Base-by-base conservation (phyloP, 2,888 invertebrate genomes). In the Drosophila algonquin region DNA sequence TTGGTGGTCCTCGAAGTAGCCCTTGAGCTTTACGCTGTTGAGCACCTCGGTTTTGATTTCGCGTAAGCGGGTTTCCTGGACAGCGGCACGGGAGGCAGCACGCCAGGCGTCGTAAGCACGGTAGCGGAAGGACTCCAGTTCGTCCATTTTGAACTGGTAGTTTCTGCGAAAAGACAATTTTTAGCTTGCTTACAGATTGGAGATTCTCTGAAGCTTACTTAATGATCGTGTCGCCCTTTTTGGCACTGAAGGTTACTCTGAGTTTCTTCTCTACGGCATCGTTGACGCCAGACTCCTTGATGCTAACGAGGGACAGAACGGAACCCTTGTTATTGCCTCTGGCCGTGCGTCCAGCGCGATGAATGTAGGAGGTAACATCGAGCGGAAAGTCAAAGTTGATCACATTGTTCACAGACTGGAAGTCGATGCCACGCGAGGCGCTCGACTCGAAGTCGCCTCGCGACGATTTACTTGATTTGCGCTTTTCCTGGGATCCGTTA, bases 301-400 rank as follows among this genome's bases (percentile, higher is more conserved):
- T 93, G 54, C 96, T 95, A 4, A 99, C 96, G 91, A 99, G 97
- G 0, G 98, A 99, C 47, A 98, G 90, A 1, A 97, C 97, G 54
- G 96, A 96, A 0, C 97, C 97, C 94, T 96, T 94, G 91, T 97
- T 96, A 77, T 95, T 96, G 9, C 97, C 98, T 73, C 98, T 93
- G 0, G 98, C 98, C 3, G 98, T 98, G 62, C 98, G 93, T 0
- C 99, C 99, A 0, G 98, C 99, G 87, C 99, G 94, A 92, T 99
- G 99, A 69, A 99, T 96, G 91, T 99, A 99, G 0, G 98, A 96
- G 87, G 95, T 96, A 0, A 96, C 95, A 90, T 97, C 96, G 10
- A 94, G 93, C 0, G 99, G 99, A 92, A 99, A 99, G 93, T 99
- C 99, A 93, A 99, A 99, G 93, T 99, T 99, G 67, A 99, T 96